Percentiles rank a stretch among this genome's conserved stretches.
Conservation (phyloP, 2,113 vertebrate species). For the Hippocampus zosterae region DNA sequence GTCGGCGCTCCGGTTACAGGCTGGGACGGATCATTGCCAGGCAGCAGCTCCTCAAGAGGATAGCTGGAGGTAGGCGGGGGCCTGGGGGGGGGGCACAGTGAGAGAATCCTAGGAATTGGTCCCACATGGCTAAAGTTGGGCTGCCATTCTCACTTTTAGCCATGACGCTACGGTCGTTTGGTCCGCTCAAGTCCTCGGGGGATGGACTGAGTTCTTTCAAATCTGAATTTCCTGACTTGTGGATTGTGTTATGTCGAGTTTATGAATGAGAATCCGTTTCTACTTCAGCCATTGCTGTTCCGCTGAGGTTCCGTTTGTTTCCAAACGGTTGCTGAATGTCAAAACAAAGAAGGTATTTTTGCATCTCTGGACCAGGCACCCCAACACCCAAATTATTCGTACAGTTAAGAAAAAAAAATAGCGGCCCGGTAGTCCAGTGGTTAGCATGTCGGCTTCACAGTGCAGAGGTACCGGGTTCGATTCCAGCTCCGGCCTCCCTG, state of each 20-base stretch:
- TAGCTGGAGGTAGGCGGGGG: constrained; percentile 83
- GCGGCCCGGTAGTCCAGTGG: too few species aligned
- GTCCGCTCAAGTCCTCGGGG: background rate
- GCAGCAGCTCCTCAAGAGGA: constrained; percentile 88
- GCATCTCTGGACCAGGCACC: too few species aligned
- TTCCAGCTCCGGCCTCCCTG: too few species aligned
- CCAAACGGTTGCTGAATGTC: too few species aligned
- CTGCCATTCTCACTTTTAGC: background rate
- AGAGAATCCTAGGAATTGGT: constrained; percentile 12
- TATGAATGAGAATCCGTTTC: background rate
- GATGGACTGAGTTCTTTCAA: background rate
- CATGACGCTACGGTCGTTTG: background rate
- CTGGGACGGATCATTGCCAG: constrained; percentile 92
- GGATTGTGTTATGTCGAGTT: background rate
- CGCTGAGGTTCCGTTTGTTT: too few species aligned
- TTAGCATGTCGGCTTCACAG: too few species aligned
- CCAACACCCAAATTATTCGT: too few species aligned
- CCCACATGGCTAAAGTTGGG: constrained; percentile 17
- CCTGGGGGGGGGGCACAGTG: background rate
- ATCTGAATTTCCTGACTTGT: background rate
- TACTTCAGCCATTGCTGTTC: too few species aligned
- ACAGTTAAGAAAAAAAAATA: too few species aligned
- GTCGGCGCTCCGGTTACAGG: constrained; percentile 86
- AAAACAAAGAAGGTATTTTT: too few species aligned
- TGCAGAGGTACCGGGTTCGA: too few species aligned